Conservation (phyloP, 1,140 invertebrate genomes). For the Diachasma alloeum region DNA sequence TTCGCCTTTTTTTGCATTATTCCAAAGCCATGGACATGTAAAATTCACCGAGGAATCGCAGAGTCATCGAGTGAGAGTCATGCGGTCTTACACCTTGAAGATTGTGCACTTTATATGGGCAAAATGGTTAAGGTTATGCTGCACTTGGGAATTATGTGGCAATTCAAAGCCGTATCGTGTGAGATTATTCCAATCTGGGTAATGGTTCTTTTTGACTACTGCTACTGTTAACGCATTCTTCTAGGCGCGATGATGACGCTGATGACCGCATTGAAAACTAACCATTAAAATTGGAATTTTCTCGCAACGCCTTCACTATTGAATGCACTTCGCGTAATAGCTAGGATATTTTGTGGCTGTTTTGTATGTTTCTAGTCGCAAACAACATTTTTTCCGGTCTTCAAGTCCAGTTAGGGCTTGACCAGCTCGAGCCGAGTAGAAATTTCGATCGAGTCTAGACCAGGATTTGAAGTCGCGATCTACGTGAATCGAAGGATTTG, state of each 20-base stretch:
- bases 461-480: too few species aligned
- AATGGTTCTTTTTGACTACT: neutral
- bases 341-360: constrained; percentile 1
- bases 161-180: neutral
- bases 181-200: neutral
- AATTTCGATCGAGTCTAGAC: too few species aligned
- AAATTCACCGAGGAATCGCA: neutral
- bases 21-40: neutral
- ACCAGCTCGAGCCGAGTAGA: too few species aligned
- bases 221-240: neutral
- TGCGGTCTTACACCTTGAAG: neutral
- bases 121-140: neutral
- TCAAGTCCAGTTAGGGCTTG: too few species aligned
- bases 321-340: constrained; percentile 35
- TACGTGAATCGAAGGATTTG: too few species aligned
- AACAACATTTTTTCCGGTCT: too few species aligned
- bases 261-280: neutral
- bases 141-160: neutral
- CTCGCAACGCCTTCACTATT: neutral
- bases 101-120: neutral
- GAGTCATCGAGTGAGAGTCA: neutral
- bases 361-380: neutral
- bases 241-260: neutral
- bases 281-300: neutral
- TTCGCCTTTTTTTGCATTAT: neutral